Evolutionary conservation across 2,797 vertebrate genomes (phyloP), one percentile per base, ranked within the genome.

Genomic region (Calcarius lapponicus): DNA sequence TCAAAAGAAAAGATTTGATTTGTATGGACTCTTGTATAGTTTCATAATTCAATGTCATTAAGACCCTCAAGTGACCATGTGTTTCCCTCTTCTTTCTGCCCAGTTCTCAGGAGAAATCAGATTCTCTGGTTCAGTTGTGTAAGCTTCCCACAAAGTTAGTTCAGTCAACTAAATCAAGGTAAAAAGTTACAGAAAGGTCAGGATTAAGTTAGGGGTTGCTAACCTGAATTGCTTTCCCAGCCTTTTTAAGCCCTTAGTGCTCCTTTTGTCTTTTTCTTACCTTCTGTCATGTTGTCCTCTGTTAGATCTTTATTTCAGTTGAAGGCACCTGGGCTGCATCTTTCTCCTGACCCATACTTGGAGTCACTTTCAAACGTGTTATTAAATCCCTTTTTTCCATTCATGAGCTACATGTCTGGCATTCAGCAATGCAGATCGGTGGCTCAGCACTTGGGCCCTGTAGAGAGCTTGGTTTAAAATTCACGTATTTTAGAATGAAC

Each of bases 61-160:
- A 48, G 65, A 60, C 2, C 5, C 9, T 1, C n/a, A 25, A 32
- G 11, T 58, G 70, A 48, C 58, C 47, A 26, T 4, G 3, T 45
- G 47, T 72, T 83, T 89, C 78, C n/a, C 38, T 93, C 48, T 36
- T 57, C n/a, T 84, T 78, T 92, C 73, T 93, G 47, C 65, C 34
- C 11, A 47, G 34, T 48, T 64, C 88, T 90, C 53, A 64, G 93
- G 56, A 70, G 90, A 94, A 91, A 87, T 94, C 86, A 80, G 32
- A 54, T 45, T 80, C 53, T 88, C 26, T n/a, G 26, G n/a, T 81
- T 94, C 86, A 86, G 90, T 81, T 90, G 47, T 90, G 71, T 42
- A 88, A 93, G 90, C 96, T 96, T 96, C 96, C 94, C 93, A 95
- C 90, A 91, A 95, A 94, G 90, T 95, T 96, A 95, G 88, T 93